A percentile compares a stretch with the other conserved stretches of the same genome.
Conservation (phyloP, 2,113 vertebrate species). For the Xerus inauris region DNA sequence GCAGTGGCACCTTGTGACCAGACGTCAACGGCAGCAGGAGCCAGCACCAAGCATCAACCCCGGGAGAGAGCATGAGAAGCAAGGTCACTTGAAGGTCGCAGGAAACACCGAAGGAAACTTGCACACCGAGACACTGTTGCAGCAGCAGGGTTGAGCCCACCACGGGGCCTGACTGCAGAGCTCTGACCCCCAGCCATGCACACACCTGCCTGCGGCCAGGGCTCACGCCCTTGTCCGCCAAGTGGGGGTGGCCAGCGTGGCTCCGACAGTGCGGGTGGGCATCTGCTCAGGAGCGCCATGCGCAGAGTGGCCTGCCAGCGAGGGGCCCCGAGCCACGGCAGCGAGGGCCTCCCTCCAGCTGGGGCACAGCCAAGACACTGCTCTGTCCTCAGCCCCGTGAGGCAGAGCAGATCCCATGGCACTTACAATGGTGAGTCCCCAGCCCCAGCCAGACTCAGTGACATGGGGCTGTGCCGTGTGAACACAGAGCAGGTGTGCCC, state of each 20-base stretch:
- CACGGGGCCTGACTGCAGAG: background rate
- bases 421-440: no score
- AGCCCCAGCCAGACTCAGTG: no score
- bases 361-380: background rate
- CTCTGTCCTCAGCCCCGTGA: background rate
- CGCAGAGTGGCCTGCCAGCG: no score
- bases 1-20: background rate
- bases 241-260: background rate
- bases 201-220: background rate
- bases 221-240: rapidly evolving
- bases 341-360: rapidly evolving
- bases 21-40: background rate
- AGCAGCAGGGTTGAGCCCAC: background rate
- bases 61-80: rapidly evolving
- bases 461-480: rapidly evolving
- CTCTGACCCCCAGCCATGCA: background rate
- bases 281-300: no score
- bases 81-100: rapidly evolving
- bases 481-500: rapidly evolving
- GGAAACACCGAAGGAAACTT: background rate
- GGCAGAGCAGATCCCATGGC: background rate
- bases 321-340: background rate
- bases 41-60: rapidly evolving
- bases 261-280: background rate
- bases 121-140: rapidly evolving